A percentile compares a stretch with the other conserved stretches of the same genome.
Evolutionary conservation across 1,140 invertebrate species (phyloP).

Genomic region (Leptopilina clavipes): DNA sequence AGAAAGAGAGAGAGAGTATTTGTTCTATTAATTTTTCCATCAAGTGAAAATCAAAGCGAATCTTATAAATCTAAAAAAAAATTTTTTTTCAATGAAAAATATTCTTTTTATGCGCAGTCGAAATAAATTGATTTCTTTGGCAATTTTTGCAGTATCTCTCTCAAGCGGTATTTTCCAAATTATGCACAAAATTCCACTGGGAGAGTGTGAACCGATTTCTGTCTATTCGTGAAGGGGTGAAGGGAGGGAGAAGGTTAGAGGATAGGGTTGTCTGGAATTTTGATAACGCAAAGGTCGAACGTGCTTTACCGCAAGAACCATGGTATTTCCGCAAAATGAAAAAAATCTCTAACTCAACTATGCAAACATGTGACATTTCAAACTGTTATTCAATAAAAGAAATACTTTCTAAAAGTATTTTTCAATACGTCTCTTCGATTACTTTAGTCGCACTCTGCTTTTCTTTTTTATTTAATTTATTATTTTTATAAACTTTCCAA

Average conservation of each 20-base stretch:
- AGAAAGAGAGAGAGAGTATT: too few relatives aligned
- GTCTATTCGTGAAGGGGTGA: too few relatives aligned
- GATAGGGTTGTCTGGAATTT: constrained; percentile 54
- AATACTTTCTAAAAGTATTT: not conserved
- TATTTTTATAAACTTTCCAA: too few relatives aligned
- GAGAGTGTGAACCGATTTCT: constrained; percentile 18
- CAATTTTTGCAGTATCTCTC: not conserved
- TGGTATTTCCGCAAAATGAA: constrained; percentile 49
- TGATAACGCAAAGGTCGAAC: constrained; percentile 55
- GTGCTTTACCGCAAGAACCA: constrained; percentile 54
- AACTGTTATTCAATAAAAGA: not conserved
- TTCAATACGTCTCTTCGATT: too few relatives aligned
- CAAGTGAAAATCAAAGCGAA: too few relatives aligned
- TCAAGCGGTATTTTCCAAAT: constrained; percentile 9
- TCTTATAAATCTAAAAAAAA: too few relatives aligned
- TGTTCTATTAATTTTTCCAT: too few relatives aligned
- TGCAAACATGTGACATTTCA: constrained; percentile 13
- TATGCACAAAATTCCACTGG: constrained; percentile 20
- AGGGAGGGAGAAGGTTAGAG: not conserved
- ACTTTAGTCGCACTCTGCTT: not conserved
- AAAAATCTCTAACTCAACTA: constrained; percentile 11
- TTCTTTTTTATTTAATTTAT: constrained; percentile 8
- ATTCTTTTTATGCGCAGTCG: too few relatives aligned
- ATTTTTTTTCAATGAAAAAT: too few relatives aligned
- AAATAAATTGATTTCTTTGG: constrained; percentile 6